phyloP scores from a whole-genome alignment of 2,113 vertebrate species.

The Eclectus roratus region DNA sequence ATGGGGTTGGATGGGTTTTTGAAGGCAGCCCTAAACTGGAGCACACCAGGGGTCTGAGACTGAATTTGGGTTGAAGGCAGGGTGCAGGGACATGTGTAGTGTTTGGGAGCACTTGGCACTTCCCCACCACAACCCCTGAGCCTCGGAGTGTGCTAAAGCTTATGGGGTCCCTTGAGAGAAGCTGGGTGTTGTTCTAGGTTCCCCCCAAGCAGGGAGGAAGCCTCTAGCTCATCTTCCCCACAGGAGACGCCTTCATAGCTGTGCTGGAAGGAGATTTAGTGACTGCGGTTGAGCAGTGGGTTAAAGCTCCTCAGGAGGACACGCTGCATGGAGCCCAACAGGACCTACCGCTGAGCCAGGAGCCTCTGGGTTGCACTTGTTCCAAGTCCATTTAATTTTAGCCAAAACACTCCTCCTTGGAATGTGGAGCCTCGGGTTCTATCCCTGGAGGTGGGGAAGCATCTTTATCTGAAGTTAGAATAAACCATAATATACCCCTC shows the following conservation, averaged over 20 bases:
- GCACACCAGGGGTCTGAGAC: background rate
- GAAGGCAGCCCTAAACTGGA: background rate
- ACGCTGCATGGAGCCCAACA: rapidly evolving
- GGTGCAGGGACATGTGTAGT: background rate
- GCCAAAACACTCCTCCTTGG: background rate
- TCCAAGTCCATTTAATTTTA: background rate
- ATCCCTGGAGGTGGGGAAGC: background rate
- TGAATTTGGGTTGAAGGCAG: background rate
- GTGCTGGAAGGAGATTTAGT: slow-evolving; percentile 36
- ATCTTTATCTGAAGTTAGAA: background rate
- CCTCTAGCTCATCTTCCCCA: background rate
- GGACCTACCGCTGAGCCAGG: background rate
- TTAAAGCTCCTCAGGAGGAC: background rate
- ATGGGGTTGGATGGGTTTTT: rapidly evolving
- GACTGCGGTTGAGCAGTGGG: background rate
- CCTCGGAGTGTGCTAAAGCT: rapidly evolving
- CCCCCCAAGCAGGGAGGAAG: background rate
- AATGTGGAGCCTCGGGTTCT: background rate
- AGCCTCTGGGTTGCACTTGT: background rate
- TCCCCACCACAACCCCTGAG: background rate
- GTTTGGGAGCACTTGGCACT: background rate
- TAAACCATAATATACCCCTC: background rate
- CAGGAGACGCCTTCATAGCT: background rate
- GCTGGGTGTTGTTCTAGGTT: background rate
- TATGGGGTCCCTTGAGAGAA: background rate